Evolutionary conservation across 2,888 invertebrate species (phyloP), one percentile per base, ranked within the genome.

Genomic region (Noctua janthina): DNA sequence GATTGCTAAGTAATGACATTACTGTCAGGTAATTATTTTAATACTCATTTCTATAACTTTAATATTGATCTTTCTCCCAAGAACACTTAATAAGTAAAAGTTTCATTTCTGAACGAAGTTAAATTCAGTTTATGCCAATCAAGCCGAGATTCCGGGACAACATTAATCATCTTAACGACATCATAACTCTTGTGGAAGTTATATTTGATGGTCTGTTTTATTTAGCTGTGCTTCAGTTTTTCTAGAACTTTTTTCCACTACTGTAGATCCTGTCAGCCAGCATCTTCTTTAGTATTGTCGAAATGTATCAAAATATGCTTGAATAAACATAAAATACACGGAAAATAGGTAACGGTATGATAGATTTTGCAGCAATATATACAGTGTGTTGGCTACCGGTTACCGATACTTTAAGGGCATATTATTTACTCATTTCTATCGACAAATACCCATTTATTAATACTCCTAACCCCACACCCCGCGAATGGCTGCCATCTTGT

Each of bases 121-220:
- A 54, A 82, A 85, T 85, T 74, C 77, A 68, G 76, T 87, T 87
- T 77, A 68, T 83, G 77, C 75, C 86, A 85, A 87, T 87, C 86
- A 87, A 80, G 78, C 51, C 43, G 46, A 68, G 64, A 79, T 77
- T 51, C 51, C 46, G 56, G 46, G 49, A 67, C 73, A 78, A 78
- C 78, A 88, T 88, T 77, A 85, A 87, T 87, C 87, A 88, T 85
- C 15, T 78, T 78, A 87, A 85, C 66, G 87, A 83, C 78, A 88
- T 59, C 86, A 83, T 85, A 80, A 83, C 66, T 87, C 78, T 71
- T 10, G 71, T 29, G 20, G 43, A 79, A 77, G 77, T 87, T 76
- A 76, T 68, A 71, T 78, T 82, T 80, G 56, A 85, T 80, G 59
- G 62, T 78, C n/a, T 78, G 46, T 82, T 80, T 80, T 82, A 87